phyloP scores from a whole-genome alignment of 2,888 invertebrate genomes.

The Chloroclystis v-ata region DNA sequence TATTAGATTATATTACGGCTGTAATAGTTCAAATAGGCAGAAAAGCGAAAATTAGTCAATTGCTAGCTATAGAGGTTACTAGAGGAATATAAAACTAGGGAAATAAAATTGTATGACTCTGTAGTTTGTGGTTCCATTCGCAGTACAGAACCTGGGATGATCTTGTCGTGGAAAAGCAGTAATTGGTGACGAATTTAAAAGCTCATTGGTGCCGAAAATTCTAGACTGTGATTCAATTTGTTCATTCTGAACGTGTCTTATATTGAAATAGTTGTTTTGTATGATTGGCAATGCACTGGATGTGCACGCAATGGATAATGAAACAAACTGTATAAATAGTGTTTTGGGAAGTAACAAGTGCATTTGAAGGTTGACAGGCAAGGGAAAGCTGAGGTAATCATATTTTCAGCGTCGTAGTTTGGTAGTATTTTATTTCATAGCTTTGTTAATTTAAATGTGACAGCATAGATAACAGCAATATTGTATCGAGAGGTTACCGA shows the following conservation, averaged over 20 bases:
- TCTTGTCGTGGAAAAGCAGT: constrained; percentile 49
- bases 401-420: constrained; percentile 57
- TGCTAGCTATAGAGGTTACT: constrained; percentile 74
- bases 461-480: constrained; percentile 26
- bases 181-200: constrained; percentile 72
- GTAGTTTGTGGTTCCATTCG: constrained; percentile 61
- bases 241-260: constrained; percentile 77
- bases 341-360: constrained; percentile 47
- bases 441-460: constrained; percentile 58
- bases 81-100: constrained; percentile 54
- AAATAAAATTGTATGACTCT: constrained; percentile 54
- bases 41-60: constrained; percentile 71
- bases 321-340: constrained; percentile 44
- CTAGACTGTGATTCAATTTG: constrained; percentile 77
- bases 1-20: constrained; percentile 63
- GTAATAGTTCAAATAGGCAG: constrained; percentile 68
- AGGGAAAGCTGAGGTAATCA: constrained; percentile 38
- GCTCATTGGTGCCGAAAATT: constrained; percentile 77
- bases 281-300: constrained; percentile 66
- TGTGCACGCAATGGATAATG: constrained; percentile 47
- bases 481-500: constrained; percentile 23
- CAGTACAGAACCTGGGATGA: constrained; percentile 50
- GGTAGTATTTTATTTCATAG: constrained; percentile 55
- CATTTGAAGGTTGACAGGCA: constrained; percentile 50
- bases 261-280: constrained; percentile 77